A percentile compares a stretch with the other conserved stretches of the same genome.
phyloP scores from a whole-genome alignment of 2,797 vertebrate species.

The Sebastes ruberrimus region DNA sequence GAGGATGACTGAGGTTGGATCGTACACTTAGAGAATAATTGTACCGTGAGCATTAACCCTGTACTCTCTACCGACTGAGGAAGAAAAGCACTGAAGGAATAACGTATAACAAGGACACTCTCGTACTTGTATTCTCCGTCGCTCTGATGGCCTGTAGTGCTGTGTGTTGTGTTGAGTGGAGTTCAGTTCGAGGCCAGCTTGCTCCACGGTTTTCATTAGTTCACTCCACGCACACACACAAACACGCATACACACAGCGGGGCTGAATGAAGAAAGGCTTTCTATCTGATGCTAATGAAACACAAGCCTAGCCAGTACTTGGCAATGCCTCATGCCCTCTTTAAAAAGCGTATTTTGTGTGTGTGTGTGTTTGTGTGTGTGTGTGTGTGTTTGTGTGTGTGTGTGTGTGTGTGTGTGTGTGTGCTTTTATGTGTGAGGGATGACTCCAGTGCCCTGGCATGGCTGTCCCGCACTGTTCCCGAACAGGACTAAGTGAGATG shows the following conservation, averaged over 20 bases:
- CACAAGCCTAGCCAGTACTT: constrained; percentile 57
- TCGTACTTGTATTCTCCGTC: constrained; percentile 3
- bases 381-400: background rate
- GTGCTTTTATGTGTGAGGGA: constrained; percentile 35
- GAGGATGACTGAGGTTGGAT: background rate
- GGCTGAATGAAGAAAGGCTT: constrained; percentile 57
- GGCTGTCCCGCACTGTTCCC: constrained; percentile 42
- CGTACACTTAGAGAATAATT: background rate
- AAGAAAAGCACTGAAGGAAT: background rate
- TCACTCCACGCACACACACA: constrained; percentile 1
- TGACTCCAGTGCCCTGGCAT: constrained; percentile 70
- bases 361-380: background rate
- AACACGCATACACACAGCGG: constrained; percentile 19
- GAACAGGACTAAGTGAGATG: constrained; percentile 61
- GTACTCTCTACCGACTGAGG: background rate
- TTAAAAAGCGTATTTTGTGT: constrained; percentile 41
- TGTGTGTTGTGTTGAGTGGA: constrained; percentile 15
- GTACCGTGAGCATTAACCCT: background rate
- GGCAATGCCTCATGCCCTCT: constrained; percentile 49
- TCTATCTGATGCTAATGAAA: constrained; percentile 75
- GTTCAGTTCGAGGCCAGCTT: constrained; percentile 47
- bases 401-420: background rate
- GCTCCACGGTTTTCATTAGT: constrained; percentile 52
- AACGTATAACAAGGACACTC: constrained; percentile 18
- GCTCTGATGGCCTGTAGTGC: constrained; percentile 10